phyloP scores from a whole-genome alignment of 1,140 invertebrate species.

The Teleogryllus occipitalis region DNA sequence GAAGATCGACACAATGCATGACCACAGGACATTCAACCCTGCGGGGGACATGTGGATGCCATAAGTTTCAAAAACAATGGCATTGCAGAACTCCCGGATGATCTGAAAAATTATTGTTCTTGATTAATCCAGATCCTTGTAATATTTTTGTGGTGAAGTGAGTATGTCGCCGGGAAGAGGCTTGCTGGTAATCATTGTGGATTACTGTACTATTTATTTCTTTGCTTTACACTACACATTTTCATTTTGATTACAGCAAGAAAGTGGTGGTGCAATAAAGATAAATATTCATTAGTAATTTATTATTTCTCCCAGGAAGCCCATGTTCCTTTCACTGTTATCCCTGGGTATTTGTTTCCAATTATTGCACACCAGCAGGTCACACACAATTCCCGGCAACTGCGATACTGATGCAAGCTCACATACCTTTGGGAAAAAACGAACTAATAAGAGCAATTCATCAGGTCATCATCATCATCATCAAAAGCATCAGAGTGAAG shows the following conservation, averaged over 20 bases:
- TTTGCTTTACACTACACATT: too few relatives aligned
- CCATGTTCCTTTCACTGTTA: not conserved
- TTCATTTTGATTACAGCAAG: not conserved
- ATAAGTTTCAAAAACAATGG: conserved; percentile 51
- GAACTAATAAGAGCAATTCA: not conserved
- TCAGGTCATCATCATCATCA: not conserved
- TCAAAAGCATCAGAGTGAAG: too few relatives aligned
- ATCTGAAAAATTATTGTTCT: conserved; percentile 41
- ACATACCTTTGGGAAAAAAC: not conserved
- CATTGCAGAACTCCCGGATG: conserved; percentile 61
- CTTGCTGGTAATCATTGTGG: too few relatives aligned
- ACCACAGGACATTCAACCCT: conserved; percentile 61
- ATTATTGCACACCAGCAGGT: not conserved
- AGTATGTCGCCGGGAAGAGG: too few relatives aligned
- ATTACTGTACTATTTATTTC: too few relatives aligned
- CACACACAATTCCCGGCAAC: not conserved
- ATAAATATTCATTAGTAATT: not conserved
- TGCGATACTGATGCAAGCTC: not conserved
- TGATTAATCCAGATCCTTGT: too few relatives aligned
- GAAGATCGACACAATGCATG: conserved; percentile 69
- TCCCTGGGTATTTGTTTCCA: not conserved
- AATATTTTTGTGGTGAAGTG: too few relatives aligned
- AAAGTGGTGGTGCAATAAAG: not conserved
- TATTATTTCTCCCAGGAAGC: not conserved
- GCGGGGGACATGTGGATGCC: conserved; percentile 38